Conservation (phyloP, 2,888 invertebrate species). For the Stenolophus ochropezus region DNA sequence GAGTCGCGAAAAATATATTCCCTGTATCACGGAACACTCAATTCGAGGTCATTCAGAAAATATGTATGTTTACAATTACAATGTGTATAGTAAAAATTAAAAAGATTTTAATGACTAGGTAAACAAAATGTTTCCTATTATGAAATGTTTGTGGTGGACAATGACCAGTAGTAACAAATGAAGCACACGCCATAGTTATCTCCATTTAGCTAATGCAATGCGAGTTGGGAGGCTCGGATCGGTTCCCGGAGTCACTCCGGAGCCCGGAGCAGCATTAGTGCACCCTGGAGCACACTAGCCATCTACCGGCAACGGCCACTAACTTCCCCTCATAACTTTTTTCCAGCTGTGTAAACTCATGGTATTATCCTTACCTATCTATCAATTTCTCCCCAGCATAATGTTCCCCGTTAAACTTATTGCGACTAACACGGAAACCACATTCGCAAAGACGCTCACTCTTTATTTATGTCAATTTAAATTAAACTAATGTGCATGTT, state of each 20-base stretch:
- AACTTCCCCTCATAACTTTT: conserved; percentile 33
- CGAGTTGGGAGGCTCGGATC: conserved; percentile 21
- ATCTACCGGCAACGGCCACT: neutral
- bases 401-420: conserved; percentile 11
- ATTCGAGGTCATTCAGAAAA: too few species aligned
- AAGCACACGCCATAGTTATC: conserved; percentile 36
- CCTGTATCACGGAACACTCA: too few species aligned
- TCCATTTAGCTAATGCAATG: conserved; percentile 54
- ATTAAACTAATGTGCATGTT: neutral
- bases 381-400: conserved; percentile 8
- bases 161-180: conserved; percentile 40
- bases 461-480: conserved; percentile 10
- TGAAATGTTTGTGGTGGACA: neutral
- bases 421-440: neutral
- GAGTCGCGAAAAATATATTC: too few species aligned
- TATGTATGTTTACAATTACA: too few species aligned
- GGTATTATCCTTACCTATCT: conserved; percentile 28
- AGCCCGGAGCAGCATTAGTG: conserved; percentile 43
- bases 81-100: too few species aligned
- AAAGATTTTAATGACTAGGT: too few species aligned
- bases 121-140: too few species aligned
- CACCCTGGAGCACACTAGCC: conserved; percentile 51
- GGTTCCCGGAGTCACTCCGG: neutral
- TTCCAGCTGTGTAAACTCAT: conserved; percentile 31
- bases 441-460: neutral